These are phyloP conservation scores for Leuciscus idus DNA, from an alignment of 2,113 vertebrate species.

Conservation along the genomic window DNA sequence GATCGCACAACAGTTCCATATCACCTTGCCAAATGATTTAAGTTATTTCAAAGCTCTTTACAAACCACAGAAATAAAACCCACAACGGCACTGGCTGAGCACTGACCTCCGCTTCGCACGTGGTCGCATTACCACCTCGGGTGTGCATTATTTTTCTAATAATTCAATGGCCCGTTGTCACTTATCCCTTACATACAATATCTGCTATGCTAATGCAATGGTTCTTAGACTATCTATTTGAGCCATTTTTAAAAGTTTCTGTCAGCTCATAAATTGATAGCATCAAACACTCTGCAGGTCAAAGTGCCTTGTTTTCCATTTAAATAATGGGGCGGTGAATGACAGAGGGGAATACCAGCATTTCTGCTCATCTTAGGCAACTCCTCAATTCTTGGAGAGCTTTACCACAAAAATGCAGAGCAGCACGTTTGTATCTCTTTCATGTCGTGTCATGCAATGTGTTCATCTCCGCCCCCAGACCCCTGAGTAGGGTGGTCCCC, in stretches of 20 bases:
- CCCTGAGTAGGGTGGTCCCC: neutral
- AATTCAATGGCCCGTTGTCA: too few species aligned
- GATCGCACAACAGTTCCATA: too few species aligned
- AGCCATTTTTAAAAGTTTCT: neutral
- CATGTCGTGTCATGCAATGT: constrained; percentile 29
- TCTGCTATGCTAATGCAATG: neutral
- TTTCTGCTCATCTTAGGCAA: constrained; percentile 28
- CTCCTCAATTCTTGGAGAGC: neutral
- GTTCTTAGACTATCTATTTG: neutral
- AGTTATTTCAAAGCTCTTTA: too few species aligned
- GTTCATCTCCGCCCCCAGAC: constrained; percentile 8
- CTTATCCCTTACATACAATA: neutral
- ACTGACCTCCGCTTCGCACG: too few species aligned
- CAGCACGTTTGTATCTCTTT: constrained; percentile 15
- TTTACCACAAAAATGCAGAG: constrained; percentile 18
- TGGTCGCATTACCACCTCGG: too few species aligned
- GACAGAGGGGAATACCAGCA: neutral
- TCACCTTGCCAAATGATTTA: too few species aligned
- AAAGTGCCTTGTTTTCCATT: constrained; percentile 34
- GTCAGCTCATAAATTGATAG: constrained; percentile 1
- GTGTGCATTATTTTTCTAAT: too few species aligned
- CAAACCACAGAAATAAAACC: too few species aligned
- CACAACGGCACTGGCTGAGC: too few species aligned
- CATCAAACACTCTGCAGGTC: neutral
- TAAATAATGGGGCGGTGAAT: neutral